Percentiles rank a stretch among this genome's conserved stretches.
phyloP scores from a whole-genome alignment of 2,113 vertebrate species.

The Boleophthalmus pectinirostris region DNA sequence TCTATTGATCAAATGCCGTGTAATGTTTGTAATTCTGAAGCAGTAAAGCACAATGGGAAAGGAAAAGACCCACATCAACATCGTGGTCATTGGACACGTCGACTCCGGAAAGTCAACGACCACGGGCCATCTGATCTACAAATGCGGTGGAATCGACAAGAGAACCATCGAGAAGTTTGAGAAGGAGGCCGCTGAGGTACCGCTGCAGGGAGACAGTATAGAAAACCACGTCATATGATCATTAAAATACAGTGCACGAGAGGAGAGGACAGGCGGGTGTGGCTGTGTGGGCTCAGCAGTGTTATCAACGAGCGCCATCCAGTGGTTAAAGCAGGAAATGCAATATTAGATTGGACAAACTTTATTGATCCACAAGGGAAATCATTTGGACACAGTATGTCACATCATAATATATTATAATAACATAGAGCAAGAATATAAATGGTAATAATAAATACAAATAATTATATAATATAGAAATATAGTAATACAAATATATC shows the following conservation, averaged over 20 bases:
- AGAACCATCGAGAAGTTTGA: constrained; percentile 83
- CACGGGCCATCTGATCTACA: constrained; percentile 81
- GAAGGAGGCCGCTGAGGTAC: constrained; percentile 78
- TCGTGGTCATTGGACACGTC: constrained; percentile 83
- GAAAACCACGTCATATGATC: background rate
- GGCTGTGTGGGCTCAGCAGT: background rate
- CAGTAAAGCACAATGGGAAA: constrained; percentile 74
- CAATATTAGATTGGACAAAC: too few species aligned
- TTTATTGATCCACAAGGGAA: too few species aligned
- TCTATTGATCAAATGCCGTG: background rate
- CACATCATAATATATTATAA: too few species aligned
- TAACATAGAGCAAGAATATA: too few species aligned
- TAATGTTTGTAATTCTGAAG: background rate
- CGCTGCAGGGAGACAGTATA: background rate
- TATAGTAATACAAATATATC: too few species aligned
- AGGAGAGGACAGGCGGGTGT: background rate
- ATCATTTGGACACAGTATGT: too few species aligned
- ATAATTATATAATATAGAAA: too few species aligned
- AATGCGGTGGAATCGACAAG: constrained; percentile 82
- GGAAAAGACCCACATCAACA: constrained; percentile 82
- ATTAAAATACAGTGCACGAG: background rate
- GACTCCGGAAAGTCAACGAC: constrained; percentile 82
- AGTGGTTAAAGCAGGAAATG: too few species aligned
- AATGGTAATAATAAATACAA: too few species aligned
- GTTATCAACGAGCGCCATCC: too few species aligned